Evolutionary conservation across 2,888 invertebrate genomes (phyloP).

Genomic region (Tipula confusa): DNA sequence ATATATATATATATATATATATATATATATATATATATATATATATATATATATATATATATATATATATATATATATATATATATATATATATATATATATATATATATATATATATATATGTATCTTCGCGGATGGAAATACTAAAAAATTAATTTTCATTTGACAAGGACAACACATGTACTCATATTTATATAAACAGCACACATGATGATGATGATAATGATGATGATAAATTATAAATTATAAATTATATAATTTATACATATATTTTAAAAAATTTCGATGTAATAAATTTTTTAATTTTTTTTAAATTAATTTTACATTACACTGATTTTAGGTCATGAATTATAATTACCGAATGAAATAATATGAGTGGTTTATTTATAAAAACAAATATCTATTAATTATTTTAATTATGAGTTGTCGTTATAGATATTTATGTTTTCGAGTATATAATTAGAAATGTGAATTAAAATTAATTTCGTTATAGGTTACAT

Average conservation of each 20-base stretch:
- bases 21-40: not conserved
- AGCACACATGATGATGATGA: not conserved
- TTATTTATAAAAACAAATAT: not conserved
- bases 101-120: not conserved
- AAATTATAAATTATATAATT: not conserved
- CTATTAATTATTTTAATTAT: not conserved
- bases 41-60: not conserved
- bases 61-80: not conserved
- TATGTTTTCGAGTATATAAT: too few species aligned
- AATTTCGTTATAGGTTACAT: too few species aligned
- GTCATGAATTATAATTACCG: not conserved
- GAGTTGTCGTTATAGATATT: too few species aligned
- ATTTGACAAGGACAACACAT: not conserved
- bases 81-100: not conserved
- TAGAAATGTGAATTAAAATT: too few species aligned
- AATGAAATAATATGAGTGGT: not conserved
- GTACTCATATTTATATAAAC: not conserved
- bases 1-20: not conserved
- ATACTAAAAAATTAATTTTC: not conserved
- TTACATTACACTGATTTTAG: conserved; percentile 25
- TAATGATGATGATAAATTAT: too few species aligned
- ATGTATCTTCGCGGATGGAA: not conserved
- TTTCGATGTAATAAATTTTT: conserved; percentile 15
- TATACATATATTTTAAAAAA: not conserved
- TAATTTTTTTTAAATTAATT: not conserved